Conservation (phyloP, 2,797 vertebrate species). For the Aphelocoma californica region DNA sequence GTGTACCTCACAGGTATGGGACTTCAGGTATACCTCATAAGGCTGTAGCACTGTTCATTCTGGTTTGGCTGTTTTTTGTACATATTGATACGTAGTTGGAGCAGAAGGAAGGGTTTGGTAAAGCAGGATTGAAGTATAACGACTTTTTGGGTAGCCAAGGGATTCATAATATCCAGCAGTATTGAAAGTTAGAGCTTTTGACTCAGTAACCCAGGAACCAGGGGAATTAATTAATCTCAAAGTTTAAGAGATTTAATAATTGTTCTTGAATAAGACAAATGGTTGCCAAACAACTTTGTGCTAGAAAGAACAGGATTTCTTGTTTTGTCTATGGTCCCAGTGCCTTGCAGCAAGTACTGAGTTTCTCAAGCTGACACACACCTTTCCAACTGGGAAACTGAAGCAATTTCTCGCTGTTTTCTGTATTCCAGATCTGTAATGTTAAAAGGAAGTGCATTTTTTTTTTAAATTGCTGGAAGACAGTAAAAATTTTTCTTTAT, state of each 20-base stretch:
- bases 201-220: background rate
- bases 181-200: constrained; percentile 12
- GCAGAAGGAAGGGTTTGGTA: background rate
- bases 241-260: background rate
- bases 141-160: background rate
- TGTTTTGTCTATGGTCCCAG: background rate
- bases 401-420: background rate
- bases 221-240: background rate
- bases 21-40: background rate
- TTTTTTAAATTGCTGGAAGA: background rate
- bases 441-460: background rate
- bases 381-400: background rate
- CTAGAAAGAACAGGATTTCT: background rate
- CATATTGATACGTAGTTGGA: background rate
- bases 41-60: background rate
- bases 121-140: background rate
- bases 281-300: background rate
- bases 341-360: background rate
- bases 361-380: background rate
- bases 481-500: background rate
- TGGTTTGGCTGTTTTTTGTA: background rate
- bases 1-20: background rate
- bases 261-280: constrained; percentile 4
- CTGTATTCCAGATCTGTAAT: background rate
- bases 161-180: background rate